Conservation (phyloP, 2,888 invertebrate genomes). For the Altica lythri region DNA sequence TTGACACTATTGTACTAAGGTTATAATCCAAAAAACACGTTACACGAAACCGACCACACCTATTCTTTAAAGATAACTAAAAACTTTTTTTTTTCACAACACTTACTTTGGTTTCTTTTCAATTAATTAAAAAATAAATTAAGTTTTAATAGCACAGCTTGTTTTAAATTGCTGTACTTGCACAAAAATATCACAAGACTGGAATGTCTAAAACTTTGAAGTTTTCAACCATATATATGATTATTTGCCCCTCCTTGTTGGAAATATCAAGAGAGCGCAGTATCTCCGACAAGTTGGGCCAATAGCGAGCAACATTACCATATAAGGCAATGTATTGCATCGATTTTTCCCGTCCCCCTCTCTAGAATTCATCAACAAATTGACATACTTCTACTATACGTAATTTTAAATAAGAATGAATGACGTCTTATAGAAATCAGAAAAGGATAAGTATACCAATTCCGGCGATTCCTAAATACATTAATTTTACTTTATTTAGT, state of each 20-base stretch:
- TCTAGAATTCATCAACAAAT: constrained; percentile 29
- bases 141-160: constrained; percentile 48
- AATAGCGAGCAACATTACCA: constrained; percentile 76
- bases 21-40: constrained; percentile 27
- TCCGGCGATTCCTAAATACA: constrained; percentile 14
- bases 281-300: constrained; percentile 53
- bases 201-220: constrained; percentile 51
- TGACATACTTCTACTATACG: constrained; percentile 46
- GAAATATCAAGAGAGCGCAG: constrained; percentile 52
- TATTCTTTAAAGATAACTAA: constrained; percentile 27
- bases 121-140: constrained; percentile 47
- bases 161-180: constrained; percentile 40
- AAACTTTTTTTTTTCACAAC: constrained; percentile 25
- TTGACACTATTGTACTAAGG: constrained; percentile 6
- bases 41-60: constrained; percentile 41
- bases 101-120: constrained; percentile 49
- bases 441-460: constrained; percentile 30
- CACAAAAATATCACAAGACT: constrained; percentile 52
- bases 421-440: constrained; percentile 34
- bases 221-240: constrained; percentile 60
- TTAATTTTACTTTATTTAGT: constrained; percentile 17
- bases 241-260: constrained; percentile 60
- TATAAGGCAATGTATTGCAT: constrained; percentile 76
- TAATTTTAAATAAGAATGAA: constrained; percentile 39
- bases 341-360: constrained; percentile 56